Base-by-base conservation (phyloP, 2,113 vertebrate genomes). In the Leptobrachium leishanense region DNA sequence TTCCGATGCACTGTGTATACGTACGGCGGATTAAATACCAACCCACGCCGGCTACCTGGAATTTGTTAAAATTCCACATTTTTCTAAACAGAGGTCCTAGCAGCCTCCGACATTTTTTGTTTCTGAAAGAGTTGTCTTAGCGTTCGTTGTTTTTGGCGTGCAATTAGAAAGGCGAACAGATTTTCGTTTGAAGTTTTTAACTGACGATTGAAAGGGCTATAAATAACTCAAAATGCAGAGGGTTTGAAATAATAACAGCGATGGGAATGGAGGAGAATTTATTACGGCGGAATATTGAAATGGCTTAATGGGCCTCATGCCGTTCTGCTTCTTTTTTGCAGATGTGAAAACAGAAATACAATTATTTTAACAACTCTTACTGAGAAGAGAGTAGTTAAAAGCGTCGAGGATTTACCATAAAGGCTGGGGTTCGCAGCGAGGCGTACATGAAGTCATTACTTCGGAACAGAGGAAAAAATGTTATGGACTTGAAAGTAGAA, bases 201-300 rank as follows among this genome's bases (percentile, higher is more conserved):
- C 88, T 92, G 92, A 93, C 90, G 88, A 93, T 90, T 88, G 90
- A 89, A 87, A 31, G 87, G 81, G 87, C 90, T 91, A 91, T 92
- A 94, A 93, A 92, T 91, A 92, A 89, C 87, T 88, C 84, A 85
- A 88, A 90, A 83, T 85, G 88, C 88, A 83, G 20, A 69, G 43
- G 50, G 84, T 86, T 87, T 84, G 82, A 86, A 86, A 86, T 88
- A 83, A 83, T 89, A 85, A 88, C 84, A 89, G 89, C 89, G 76
- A 87, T 82, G 86, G 87, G 88, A 88, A 86, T 74, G 82, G 50
- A 85, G 85, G 85, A 78, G 87, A 82, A 85, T 86, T 87, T 84
- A 86, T 86, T 82, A 87, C 88, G 82, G 82, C 84, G 72, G 83
- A 87, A 88, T 85, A 82, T 31, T 84, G 87, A 89, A 88, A 88